These are phyloP conservation scores for Eupelmus urozonus DNA, from an alignment of 2,888 invertebrate species.

Conservation along the genomic window DNA sequence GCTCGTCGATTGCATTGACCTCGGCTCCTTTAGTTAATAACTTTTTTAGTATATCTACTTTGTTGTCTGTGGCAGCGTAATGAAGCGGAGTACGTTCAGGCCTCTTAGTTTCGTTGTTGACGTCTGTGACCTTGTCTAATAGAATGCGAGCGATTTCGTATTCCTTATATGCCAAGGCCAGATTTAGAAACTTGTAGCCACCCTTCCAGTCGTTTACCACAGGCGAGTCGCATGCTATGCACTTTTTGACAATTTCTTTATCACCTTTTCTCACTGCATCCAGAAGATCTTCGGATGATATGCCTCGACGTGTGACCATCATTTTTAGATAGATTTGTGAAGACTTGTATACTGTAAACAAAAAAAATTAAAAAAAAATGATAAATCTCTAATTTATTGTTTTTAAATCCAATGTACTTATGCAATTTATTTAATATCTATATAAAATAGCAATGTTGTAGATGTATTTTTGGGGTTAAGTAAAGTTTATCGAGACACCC, in stretches of 20 bases:
- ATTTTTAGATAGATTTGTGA: background rate
- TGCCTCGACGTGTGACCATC: background rate
- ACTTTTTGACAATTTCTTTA: background rate
- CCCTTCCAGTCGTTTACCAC: background rate
- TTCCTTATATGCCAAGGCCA: conserved; percentile 15
- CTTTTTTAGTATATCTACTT: background rate
- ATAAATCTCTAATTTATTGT: background rate
- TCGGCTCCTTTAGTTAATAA: background rate
- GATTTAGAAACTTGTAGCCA: conserved; percentile 18
- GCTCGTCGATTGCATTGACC: conserved; percentile 3
- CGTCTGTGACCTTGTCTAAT: conserved; percentile 2
- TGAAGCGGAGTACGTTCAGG: conserved; percentile 15
- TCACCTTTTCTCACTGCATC: conserved; percentile 4
- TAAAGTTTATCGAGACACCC: too few species aligned
- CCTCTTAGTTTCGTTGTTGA: background rate
- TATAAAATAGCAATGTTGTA: too few species aligned
- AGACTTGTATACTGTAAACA: background rate
- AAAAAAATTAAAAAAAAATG: background rate
- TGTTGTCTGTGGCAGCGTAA: conserved; percentile 2
- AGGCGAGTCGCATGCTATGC: background rate
- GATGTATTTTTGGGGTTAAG: too few species aligned
- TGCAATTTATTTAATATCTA: background rate
- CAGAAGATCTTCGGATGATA: background rate
- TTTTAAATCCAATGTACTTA: background rate
- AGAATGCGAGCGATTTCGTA: conserved; percentile 9